phyloP scores from a whole-genome alignment of 2,113 vertebrate genomes.

The Todiramphus saurophagus region DNA sequence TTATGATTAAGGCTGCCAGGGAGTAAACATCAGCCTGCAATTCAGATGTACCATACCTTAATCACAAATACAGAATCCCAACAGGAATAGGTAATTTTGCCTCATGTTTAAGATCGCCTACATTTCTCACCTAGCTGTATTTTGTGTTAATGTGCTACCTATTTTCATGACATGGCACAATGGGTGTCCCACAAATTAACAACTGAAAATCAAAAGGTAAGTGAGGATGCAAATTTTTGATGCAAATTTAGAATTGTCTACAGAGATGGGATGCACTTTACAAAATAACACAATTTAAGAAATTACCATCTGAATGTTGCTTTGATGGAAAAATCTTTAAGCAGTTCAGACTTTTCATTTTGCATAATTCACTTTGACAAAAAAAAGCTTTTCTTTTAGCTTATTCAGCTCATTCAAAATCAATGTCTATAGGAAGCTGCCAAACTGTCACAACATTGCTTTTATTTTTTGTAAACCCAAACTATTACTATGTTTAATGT shows the following conservation, averaged over 20 bases:
- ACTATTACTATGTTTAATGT: background rate
- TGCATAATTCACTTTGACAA: background rate
- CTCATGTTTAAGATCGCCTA: background rate
- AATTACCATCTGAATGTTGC: conserved; percentile 2
- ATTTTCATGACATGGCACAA: background rate
- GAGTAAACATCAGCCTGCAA: background rate
- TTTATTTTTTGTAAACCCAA: background rate
- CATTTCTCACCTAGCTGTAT: background rate
- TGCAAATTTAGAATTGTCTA: background rate
- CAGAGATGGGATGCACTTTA: background rate
- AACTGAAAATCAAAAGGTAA: background rate
- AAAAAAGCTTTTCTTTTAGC: background rate
- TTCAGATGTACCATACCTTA: background rate
- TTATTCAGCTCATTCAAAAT: background rate
- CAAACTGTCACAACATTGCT: background rate
- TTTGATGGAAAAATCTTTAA: background rate
- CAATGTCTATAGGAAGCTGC: background rate
- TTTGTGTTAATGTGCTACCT: background rate
- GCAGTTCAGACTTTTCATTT: background rate
- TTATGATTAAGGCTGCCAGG: background rate
- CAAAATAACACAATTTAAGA: background rate
- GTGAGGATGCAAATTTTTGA: background rate
- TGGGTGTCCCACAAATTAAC: background rate
- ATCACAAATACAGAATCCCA: background rate
- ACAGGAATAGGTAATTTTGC: background rate